These are phyloP conservation scores for Pseudopleuronectes americanus DNA, from an alignment of 2,797 vertebrate species.

Conservation along the genomic window DNA sequence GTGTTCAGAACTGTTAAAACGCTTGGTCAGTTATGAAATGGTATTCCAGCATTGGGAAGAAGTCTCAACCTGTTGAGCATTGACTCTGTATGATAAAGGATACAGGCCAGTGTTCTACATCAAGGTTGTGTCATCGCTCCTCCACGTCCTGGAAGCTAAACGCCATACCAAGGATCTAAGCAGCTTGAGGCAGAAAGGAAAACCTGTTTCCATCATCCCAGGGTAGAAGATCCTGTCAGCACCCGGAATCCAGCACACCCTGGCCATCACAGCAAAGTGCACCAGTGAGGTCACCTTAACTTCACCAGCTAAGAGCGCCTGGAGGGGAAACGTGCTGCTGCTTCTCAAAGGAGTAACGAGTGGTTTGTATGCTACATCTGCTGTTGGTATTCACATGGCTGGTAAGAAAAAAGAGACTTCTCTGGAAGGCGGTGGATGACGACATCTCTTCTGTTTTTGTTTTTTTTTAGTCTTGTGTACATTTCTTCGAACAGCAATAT, in stretches of 20 bases:
- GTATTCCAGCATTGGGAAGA: conserved; percentile 18
- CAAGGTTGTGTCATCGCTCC: conserved; percentile 26
- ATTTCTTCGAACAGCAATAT: conserved; percentile 36
- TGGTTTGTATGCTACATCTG: conserved; percentile 83
- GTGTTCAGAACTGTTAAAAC: conserved; percentile 21
- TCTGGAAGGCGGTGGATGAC: conserved; percentile 66
- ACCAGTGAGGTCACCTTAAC: neutral
- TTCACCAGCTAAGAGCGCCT: conserved; percentile 16
- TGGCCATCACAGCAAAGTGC: neutral
- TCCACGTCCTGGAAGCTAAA: conserved; percentile 24
- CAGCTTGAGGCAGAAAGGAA: conserved; percentile 15
- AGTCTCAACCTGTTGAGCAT: conserved; percentile 39
- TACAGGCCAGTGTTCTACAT: conserved; percentile 32
- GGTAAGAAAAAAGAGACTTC: conserved; percentile 81
- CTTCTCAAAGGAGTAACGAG: conserved; percentile 46
- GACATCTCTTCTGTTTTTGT: conserved; percentile 15
- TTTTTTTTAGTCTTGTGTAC: neutral
- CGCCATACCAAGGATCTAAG: conserved; percentile 8
- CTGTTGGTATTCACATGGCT: conserved; percentile 61
- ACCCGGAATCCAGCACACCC: conserved; percentile 22
- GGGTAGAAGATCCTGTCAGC: conserved; percentile 38
- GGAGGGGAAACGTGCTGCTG: conserved; percentile 14
- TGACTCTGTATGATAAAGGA: conserved; percentile 60
- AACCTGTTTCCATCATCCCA: conserved; percentile 29
- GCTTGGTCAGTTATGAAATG: conserved; percentile 26